Conservation (phyloP, 2,113 vertebrate species). For the Mugil cephalus region DNA sequence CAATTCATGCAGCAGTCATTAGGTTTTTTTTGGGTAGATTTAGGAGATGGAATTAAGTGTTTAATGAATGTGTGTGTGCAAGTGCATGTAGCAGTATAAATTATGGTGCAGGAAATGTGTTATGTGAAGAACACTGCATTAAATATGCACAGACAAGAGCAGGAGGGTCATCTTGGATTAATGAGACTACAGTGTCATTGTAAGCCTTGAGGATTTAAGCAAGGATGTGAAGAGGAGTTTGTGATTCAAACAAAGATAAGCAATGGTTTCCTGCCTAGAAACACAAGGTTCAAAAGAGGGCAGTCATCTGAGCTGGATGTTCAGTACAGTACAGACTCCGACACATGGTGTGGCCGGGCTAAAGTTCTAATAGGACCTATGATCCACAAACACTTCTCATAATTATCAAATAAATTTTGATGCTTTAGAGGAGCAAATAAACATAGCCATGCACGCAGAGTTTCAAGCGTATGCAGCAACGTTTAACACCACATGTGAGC, state of each 20-base stretch:
- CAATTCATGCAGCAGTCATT: constrained; percentile 73
- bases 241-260: constrained; percentile 67
- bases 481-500: constrained; percentile 25
- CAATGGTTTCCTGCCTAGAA: constrained; percentile 63
- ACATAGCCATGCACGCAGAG: constrained; percentile 56
- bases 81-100: constrained; percentile 47
- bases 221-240: constrained; percentile 63
- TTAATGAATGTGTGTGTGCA: constrained; percentile 61
- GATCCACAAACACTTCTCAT: constrained; percentile 13
- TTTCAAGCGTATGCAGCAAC: constrained; percentile 51
- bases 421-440: constrained; percentile 36
- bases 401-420: constrained; percentile 8
- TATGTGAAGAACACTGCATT: constrained; percentile 56
- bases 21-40: constrained; percentile 43
- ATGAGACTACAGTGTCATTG: constrained; percentile 58
- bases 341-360: constrained; percentile 24
- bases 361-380: constrained; percentile 32
- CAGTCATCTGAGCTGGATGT: constrained; percentile 30
- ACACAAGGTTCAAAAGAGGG: constrained; percentile 52
- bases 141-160: constrained; percentile 70
- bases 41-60: constrained; percentile 43
- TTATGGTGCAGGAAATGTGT: constrained; percentile 59
- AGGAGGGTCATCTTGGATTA: constrained; percentile 67
- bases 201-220: constrained; percentile 59
- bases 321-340: constrained; percentile 25